Evolutionary conservation across 2,888 invertebrate genomes (phyloP), one percentile per base, ranked within the genome.

Genomic region (Agriotes lineatus): DNA sequence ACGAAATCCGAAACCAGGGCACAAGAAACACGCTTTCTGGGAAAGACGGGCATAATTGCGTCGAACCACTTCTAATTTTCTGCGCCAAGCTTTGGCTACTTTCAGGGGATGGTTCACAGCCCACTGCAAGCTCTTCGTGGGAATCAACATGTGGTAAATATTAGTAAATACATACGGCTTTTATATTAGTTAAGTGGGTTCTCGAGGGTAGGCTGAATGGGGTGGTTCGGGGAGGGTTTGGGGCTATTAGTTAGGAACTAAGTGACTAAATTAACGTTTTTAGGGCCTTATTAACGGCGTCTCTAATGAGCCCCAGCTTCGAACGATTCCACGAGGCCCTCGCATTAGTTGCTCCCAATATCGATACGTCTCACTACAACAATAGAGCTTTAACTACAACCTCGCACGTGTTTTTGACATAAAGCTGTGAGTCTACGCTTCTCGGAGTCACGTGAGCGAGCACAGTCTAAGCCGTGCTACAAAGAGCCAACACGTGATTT

Each of bases 121-220:
- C 58, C 30, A 52, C 66, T 72, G 80, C 77, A 80, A 82, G 79
- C 79, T 80, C 78, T 81, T 79, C 76, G 74, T 77, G 80, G 78
- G 69, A 64, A 67, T 69, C 67, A 72, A 75, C 80, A 80, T 78
- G 77, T 79, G 79, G 80, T 77, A 78, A 80, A 79, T 78, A 80
- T 80, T 80, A 80, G 79, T 78, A 78, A 77, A 79, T 77, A 78
- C 78, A 78, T 78, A 80, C 77, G 76, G 76, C 75, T 77, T 78
- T 81, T 80, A 75, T 80, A 78, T 79, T 79, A 77, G 78, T 77
- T 75, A 75, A 75, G 73, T 75, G 70, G 74, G 72, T 65, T 69
- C 67, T 62, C 58, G 30, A 70, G 65, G 71, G 72, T 72, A 70
- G 69, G 68, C 22, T 65, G 69, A 45, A 12, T 20, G 71, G 42